These are phyloP conservation scores for Australoheros facetus DNA, from an alignment of 2,797 vertebrate genomes.

Conservation along the genomic window DNA sequence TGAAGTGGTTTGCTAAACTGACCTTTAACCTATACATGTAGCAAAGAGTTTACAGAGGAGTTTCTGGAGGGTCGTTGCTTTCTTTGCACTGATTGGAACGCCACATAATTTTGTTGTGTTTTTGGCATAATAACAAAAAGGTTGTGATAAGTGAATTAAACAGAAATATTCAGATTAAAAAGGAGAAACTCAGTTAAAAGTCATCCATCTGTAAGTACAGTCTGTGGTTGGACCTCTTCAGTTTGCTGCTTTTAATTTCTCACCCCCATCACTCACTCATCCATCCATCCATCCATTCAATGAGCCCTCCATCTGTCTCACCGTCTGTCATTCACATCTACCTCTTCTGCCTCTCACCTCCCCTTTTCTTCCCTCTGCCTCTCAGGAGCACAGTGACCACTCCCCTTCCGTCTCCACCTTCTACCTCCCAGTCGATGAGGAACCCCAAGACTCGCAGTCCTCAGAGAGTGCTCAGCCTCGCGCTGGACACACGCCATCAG, in stretches of 20 bases:
- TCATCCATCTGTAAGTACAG: no score
- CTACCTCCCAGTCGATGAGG: conserved; percentile 57
- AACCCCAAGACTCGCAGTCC: conserved; percentile 75
- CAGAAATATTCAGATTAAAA: no score
- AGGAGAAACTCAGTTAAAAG: no score
- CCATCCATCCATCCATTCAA: background rate
- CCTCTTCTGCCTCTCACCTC: conserved; percentile 19
- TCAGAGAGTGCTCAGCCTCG: conserved; percentile 81
- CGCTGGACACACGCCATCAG: conserved; percentile 83
- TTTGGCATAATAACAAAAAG: no score
- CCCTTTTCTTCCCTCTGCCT: conserved; percentile 2
- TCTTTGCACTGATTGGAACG: no score
- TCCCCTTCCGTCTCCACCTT: conserved; percentile 58
- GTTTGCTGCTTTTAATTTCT: background rate
- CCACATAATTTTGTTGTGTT: no score
- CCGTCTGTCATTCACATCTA: background rate
- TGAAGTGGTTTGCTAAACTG: background rate
- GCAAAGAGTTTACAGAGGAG: background rate
- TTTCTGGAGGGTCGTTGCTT: background rate
- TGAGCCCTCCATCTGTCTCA: background rate
- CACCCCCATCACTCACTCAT: background rate
- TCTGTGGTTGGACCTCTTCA: no score
- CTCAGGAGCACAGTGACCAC: conserved; percentile 84
- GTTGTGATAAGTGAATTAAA: no score
- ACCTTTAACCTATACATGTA: background rate